Base-by-base conservation (phyloP, 1,140 invertebrate genomes). In the Cydia splendana region DNA sequence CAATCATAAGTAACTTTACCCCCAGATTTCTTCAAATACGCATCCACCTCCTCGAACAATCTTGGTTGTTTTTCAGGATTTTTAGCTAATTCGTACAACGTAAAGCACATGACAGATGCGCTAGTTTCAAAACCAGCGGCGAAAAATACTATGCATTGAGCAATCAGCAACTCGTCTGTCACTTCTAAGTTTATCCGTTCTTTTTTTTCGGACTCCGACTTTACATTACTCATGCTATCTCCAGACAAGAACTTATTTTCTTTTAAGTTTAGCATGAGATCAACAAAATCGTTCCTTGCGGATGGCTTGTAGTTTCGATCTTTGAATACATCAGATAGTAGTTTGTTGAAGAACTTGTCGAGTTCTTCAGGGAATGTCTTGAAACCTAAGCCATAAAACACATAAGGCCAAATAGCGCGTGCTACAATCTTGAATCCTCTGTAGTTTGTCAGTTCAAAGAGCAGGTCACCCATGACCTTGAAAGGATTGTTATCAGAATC, bases 41-140 rank as follows among this genome's bases (percentile, higher is more conserved):
- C 79, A 13, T 93, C 87, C 0, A 96, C 94, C 90, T 96, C 96
- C 24, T 91, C 81, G 12, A 91, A 82, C 0, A 94, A 81, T 79
- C 91, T 93, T 0, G 94, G 81, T 81, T 96, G 95, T 45, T 94
- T 80, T 2, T 95, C 94, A 15, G 93, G 93, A 81, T 95, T 87
- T 62, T 93, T 87, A 0, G 95, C 95, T 51, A 96, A 82, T 65
- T 94, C 93, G 79, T 94, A 95, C 0, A 94, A 79, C 3, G 92
- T 88, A 75, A 94, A 95, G 3, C 92, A 88, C 79, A 96, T 82
- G 0, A 94, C 87, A 4, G 91, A 82, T n/a, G 93, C 91, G 0
- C 92, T 88, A 0, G 94, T 93, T 62, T 88, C 88, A 73, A 93
- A 90, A 2, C 88, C 88, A 67, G 86, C 88, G 4, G 78, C 81